Evolutionary conservation across 2,888 invertebrate species (phyloP).

Genomic region (Harpalus rufipes): DNA sequence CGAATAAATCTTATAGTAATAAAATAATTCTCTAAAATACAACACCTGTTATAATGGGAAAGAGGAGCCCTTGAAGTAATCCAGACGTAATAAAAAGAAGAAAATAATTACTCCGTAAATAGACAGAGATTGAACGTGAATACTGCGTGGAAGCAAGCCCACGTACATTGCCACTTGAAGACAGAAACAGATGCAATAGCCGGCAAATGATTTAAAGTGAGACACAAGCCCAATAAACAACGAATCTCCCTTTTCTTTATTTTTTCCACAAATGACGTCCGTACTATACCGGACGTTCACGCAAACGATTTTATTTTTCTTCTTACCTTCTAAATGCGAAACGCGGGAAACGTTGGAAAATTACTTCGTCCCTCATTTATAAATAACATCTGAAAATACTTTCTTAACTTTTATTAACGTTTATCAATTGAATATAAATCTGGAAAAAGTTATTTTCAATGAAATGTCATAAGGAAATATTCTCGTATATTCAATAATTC

Average conservation of each 20-base stretch:
- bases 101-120: slow-evolving; percentile 47
- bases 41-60: not conserved
- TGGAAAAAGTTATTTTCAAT: not conserved
- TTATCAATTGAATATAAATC: not conserved
- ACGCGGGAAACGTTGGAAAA: not conserved
- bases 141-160: slow-evolving; percentile 27
- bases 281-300: slow-evolving; percentile 37
- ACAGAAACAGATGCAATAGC: slow-evolving; percentile 14
- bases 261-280: slow-evolving; percentile 37
- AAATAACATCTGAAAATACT: not conserved
- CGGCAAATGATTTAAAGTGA: slow-evolving; percentile 27
- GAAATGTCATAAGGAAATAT: not conserved
- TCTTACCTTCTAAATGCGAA: not conserved
- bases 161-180: slow-evolving; percentile 29
- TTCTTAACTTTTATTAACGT: not conserved
- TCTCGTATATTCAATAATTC: too few species aligned
- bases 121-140: slow-evolving; percentile 33
- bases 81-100: slow-evolving; percentile 19
- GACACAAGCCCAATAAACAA: slow-evolving; percentile 18
- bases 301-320: not conserved
- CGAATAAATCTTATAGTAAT: slow-evolving; percentile 11
- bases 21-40: not conserved
- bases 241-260: slow-evolving; percentile 2
- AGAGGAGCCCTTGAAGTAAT: not conserved
- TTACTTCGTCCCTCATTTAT: not conserved